Conservation (phyloP, 2,888 invertebrate species). For the Polyploca ridens region DNA sequence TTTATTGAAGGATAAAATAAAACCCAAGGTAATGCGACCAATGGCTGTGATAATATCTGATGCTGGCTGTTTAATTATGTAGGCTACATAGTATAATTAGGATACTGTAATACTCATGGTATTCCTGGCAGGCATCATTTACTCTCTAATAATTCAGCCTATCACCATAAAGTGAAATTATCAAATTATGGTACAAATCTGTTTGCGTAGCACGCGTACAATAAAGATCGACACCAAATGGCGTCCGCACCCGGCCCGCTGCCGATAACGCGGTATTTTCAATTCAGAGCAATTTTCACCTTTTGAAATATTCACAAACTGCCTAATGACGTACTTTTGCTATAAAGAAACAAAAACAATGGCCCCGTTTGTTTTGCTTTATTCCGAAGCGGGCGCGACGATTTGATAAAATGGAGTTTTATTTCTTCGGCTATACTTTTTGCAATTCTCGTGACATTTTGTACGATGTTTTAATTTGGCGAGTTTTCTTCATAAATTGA, state of each 20-base stretch:
- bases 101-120: too few relatives aligned
- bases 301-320: conserved; percentile 39
- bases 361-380: neutral
- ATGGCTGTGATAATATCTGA: too few relatives aligned
- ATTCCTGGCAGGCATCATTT: neutral
- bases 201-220: conserved; percentile 24
- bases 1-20: too few relatives aligned
- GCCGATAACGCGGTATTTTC: conserved; percentile 7
- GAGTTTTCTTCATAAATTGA: neutral
- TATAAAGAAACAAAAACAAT: conserved; percentile 11
- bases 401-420: conserved; percentile 8
- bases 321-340: conserved; percentile 19
- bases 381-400: neutral
- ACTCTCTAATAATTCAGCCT: neutral
- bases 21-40: too few relatives aligned
- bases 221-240: conserved; percentile 32
- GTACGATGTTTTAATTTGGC: neutral
- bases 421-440: conserved; percentile 5
- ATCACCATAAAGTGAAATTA: conserved; percentile 34
- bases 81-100: too few relatives aligned
- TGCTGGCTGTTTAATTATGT: too few relatives aligned
- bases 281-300: conserved; percentile 32
- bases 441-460: neutral
- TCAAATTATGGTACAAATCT: conserved; percentile 35
- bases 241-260: conserved; percentile 5